These are phyloP conservation scores for Rhinoraja longicauda DNA, from an alignment of 2,797 vertebrate species.

Conservation along the genomic window DNA sequence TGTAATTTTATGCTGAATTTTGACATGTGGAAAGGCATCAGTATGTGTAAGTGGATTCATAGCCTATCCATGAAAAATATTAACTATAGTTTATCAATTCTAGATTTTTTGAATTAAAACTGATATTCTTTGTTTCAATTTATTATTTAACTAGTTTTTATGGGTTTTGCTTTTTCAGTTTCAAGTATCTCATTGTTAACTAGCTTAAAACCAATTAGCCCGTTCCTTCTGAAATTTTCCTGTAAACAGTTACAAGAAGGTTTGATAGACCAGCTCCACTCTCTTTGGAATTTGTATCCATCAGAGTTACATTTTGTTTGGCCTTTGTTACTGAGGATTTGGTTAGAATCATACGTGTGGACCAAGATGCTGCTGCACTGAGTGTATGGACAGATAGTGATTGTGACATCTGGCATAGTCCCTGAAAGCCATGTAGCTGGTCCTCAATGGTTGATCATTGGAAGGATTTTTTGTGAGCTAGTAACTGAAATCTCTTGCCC, in stretches of 20 bases:
- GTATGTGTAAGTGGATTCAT: neutral
- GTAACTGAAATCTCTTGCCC: neutral
- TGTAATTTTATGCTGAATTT: slow-evolving; percentile 24
- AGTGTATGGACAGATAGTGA: no score
- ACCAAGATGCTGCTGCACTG: neutral
- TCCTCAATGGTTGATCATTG: neutral
- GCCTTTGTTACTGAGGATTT: neutral
- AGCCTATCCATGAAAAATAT: neutral
- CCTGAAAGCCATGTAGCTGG: neutral
- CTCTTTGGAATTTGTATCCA: neutral
- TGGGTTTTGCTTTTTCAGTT: neutral
- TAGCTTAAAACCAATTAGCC: neutral
- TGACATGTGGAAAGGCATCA: neutral
- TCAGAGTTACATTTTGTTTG: neutral
- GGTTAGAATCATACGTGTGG: no score
- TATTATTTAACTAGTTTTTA: no score
- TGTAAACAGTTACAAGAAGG: neutral
- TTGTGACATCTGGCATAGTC: neutral
- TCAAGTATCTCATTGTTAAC: neutral
- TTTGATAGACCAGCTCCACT: neutral
- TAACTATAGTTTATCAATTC: neutral
- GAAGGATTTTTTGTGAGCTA: neutral
- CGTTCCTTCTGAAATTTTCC: neutral
- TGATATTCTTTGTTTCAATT: neutral
- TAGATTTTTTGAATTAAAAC: slow-evolving; percentile 1